These are phyloP conservation scores for Hippopotamus amphibius DNA, from an alignment of 2,113 vertebrate species.

Conservation along the genomic window DNA sequence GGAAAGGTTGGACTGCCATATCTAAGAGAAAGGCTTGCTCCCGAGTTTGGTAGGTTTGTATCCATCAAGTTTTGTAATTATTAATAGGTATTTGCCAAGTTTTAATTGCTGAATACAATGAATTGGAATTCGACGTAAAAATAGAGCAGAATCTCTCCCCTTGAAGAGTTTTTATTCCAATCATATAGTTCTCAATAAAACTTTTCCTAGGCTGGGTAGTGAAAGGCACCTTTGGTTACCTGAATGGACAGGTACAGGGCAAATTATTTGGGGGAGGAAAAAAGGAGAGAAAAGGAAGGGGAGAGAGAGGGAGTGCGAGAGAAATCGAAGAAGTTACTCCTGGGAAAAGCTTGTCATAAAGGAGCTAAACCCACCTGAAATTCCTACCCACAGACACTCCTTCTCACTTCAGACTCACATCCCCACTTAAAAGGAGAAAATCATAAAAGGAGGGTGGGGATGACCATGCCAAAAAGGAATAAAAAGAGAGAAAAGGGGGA, in stretches of 20 bases:
- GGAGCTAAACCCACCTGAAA: constrained; percentile 80
- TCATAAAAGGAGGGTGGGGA: constrained; percentile 53
- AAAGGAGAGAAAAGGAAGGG: not conserved
- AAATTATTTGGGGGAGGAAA: constrained; percentile 69
- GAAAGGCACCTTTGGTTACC: constrained; percentile 89
- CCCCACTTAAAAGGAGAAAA: constrained; percentile 73
- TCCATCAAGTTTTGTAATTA: constrained; percentile 84
- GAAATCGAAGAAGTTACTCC: constrained; percentile 68
- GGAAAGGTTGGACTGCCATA: constrained; percentile 72
- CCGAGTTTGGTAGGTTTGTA: constrained; percentile 76
- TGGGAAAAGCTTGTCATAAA: constrained; percentile 77
- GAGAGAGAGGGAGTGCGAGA: not conserved
- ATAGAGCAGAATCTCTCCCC: constrained; percentile 53
- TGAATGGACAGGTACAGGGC: constrained; percentile 91
- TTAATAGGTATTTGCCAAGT: constrained; percentile 90
- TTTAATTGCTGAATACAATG: constrained; percentile 84
- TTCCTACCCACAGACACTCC: constrained; percentile 72
- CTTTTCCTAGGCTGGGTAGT: constrained; percentile 79
- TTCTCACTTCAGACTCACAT: constrained; percentile 72
- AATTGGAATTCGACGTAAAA: constrained; percentile 62
- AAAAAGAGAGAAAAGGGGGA: constrained; percentile 73
- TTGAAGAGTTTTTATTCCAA: constrained; percentile 69
- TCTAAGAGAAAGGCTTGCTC: constrained; percentile 74
- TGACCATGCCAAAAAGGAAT: constrained; percentile 57
- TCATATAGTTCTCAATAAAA: constrained; percentile 78